A percentile compares a stretch with the other conserved stretches of the same genome.
phyloP scores from a whole-genome alignment of 2,888 invertebrate species.

The Drosophila nr. fundita region DNA sequence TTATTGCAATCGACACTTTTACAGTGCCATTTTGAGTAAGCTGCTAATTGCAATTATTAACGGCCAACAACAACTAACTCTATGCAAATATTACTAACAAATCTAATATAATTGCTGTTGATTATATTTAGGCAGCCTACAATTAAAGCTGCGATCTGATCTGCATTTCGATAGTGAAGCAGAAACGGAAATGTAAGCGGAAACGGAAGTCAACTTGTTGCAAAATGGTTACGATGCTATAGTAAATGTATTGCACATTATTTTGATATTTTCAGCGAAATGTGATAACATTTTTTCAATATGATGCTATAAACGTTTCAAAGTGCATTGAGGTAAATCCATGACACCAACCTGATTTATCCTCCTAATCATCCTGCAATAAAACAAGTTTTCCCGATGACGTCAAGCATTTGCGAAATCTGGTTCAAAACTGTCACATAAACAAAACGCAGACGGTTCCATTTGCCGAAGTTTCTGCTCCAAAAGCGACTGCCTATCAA shows the following conservation, averaged over 20 bases:
- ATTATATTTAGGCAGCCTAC: neutral
- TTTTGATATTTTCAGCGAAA: neutral
- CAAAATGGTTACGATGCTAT: neutral
- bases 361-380: slow-evolving; percentile 40
- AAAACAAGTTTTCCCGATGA: slow-evolving; percentile 22
- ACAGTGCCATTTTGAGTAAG: slow-evolving; percentile 25
- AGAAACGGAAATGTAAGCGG: neutral
- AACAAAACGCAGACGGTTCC: slow-evolving; percentile 3
- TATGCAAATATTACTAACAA: neutral
- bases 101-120: neutral
- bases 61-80: neutral
- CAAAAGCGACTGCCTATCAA: slow-evolving; percentile 9
- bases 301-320: neutral
- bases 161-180: slow-evolving; percentile 2
- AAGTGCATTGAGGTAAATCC: neutral
- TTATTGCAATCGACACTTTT: slow-evolving; percentile 12
- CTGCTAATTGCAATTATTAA: slow-evolving; percentile 6
- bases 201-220: slow-evolving; percentile 14
- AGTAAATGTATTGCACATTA: neutral
- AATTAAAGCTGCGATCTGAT: neutral
- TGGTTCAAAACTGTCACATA: slow-evolving; percentile 20
- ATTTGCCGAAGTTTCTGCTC: slow-evolving; percentile 3
- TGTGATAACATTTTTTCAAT: neutral
- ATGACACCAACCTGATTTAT: slow-evolving; percentile 17
- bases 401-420: slow-evolving; percentile 9